Base-by-base conservation (phyloP, 2,888 invertebrate species). In the Athetis lepigone region DNA sequence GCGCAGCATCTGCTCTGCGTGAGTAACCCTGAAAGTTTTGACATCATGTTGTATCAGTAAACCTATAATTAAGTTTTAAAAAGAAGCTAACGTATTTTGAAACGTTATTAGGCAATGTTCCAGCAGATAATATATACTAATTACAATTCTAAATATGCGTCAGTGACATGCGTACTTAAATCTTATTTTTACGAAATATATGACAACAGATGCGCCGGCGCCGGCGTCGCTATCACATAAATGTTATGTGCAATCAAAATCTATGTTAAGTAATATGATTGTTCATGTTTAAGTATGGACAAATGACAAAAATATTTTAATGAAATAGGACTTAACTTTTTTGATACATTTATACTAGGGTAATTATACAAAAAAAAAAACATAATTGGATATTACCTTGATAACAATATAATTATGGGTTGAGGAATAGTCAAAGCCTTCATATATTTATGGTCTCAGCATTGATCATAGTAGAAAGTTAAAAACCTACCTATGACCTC, bases 31-130 rank as follows among this genome's bases (percentile, higher is more conserved):
- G 74, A 68, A 47, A 50, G 52, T 74, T 57, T 59, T 57, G 57
- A 74, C 52, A 61, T 71, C 21, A 49, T 21, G 37, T 23, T 57
- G 25, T 71, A 52, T 60, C 59, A 57, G 60, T 70, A 76, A 65
- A 57, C 71, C 65, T 60, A 46, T 54, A 70, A 71, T 76, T 71
- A 64, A 43, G 36, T 55, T 76, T 76, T 60, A 57, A 60, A n/a
- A 64, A 64, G 16, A 21, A 25, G 40, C 36, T 57, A 23, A 55
- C 46, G 33, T 8, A 45, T 57, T 73, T 66, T 54, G 59, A 40
- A 75, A 64, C 21, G 11, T 55, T 47, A 57, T 63, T 72, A 29
- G 11, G 55, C 27, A 61, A 77, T 42, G 18, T 65, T 50, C 37
- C 21, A 43, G 58, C 18, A 47, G 36, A 62, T 75, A 57, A 70